phyloP scores from a whole-genome alignment of 2,888 invertebrate genomes.

The Tridacna crocea region DNA sequence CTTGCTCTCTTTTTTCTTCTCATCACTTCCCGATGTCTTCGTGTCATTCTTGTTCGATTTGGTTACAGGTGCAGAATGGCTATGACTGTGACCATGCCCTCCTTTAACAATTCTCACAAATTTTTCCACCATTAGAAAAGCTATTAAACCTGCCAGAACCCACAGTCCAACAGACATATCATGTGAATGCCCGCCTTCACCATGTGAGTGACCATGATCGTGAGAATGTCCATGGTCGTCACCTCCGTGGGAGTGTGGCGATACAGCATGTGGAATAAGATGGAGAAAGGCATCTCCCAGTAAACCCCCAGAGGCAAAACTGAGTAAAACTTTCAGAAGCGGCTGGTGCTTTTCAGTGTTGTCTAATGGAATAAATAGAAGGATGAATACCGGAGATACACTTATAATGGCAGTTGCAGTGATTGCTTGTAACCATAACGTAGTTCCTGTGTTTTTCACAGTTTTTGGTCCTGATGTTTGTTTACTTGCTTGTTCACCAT shows the following conservation, averaged over 20 bases:
- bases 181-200: constrained; percentile 84
- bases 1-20: constrained; percentile 33
- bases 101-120: constrained; percentile 90
- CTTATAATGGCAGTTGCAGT: constrained; percentile 97
- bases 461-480: constrained; percentile 35
- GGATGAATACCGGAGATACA: constrained; percentile 95
- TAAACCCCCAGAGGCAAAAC: constrained; percentile 88
- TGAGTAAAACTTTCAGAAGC: constrained; percentile 90
- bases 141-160: constrained; percentile 96
- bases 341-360: constrained; percentile 90
- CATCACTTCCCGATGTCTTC: constrained; percentile 53
- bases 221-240: constrained; percentile 85
- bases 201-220: constrained; percentile 79
- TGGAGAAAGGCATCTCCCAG: constrained; percentile 99
- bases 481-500: constrained; percentile 41
- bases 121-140: constrained; percentile 97
- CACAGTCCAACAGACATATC: constrained; percentile 97
- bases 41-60: constrained; percentile 51
- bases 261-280: constrained; percentile 97
- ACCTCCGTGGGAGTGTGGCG: constrained; percentile 84
- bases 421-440: constrained; percentile 92
- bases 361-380: constrained; percentile 96
- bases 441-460: constrained; percentile 82
- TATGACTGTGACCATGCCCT: constrained; percentile 89
- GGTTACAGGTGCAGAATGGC: constrained; percentile 58